Conservation (phyloP, 2,888 invertebrate genomes). For the Rhimphoctona megacephalus region DNA sequence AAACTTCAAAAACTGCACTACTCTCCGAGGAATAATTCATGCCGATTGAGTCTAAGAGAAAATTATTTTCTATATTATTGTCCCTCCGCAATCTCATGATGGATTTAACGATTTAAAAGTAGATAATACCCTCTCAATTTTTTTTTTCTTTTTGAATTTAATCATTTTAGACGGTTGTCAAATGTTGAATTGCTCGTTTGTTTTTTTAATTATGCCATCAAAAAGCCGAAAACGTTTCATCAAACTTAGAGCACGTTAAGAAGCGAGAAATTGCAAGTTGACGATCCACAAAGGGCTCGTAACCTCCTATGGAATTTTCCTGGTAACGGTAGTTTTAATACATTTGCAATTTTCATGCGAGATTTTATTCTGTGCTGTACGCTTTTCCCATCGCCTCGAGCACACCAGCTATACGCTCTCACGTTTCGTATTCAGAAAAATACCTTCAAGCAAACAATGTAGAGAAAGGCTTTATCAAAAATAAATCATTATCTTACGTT, state of each 20-base stretch:
- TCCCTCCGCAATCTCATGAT: conserved; percentile 1
- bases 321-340: neutral
- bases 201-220: neutral
- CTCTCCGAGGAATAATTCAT: conserved; percentile 56
- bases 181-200: neutral
- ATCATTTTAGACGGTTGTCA: neutral
- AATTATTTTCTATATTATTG: conserved; percentile 7
- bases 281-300: neutral
- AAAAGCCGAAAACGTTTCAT: neutral
- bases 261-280: neutral
- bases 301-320: neutral
- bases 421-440: neutral
- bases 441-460: neutral
- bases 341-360: neutral
- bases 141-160: neutral
- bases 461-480: neutral
- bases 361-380: neutral
- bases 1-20: conserved; percentile 42
- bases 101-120: neutral
- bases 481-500: neutral
- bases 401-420: neutral
- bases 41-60: conserved; percentile 22
- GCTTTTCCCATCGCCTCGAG: neutral
- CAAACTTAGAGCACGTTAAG: neutral
- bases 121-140: neutral